phyloP scores from a whole-genome alignment of 2,797 vertebrate species.

The Semotilus atromaculatus region DNA sequence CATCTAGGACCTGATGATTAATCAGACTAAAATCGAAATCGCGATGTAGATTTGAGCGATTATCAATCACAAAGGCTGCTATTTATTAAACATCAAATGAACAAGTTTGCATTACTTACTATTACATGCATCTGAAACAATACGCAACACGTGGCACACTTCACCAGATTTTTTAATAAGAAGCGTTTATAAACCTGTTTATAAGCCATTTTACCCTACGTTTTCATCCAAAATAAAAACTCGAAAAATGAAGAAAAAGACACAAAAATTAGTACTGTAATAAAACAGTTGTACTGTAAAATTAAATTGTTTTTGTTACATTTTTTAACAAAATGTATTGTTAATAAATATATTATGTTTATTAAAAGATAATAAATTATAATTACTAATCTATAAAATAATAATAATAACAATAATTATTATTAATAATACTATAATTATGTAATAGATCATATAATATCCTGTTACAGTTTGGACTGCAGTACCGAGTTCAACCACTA shows the following conservation, averaged over 20 bases:
- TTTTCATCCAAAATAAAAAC: background rate
- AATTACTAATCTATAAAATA: background rate
- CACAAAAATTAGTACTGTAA: background rate
- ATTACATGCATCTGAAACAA: background rate
- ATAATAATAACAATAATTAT: background rate
- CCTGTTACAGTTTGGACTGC: background rate
- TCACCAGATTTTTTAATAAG: background rate
- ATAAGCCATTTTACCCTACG: background rate
- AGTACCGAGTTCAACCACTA: background rate
- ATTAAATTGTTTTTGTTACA: too few species aligned
- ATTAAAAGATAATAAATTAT: too few species aligned
- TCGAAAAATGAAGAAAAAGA: background rate
- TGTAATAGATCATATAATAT: background rate
- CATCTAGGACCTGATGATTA: background rate
- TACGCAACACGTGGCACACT: background rate
- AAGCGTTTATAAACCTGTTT: background rate
- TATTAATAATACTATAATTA: background rate
- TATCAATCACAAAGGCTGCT: background rate
- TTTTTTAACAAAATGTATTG: too few species aligned
- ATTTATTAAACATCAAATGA: background rate
- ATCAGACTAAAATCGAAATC: background rate
- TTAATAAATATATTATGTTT: too few species aligned
- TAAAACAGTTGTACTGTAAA: background rate
- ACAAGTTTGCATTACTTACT: background rate
- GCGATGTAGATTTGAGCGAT: background rate